Evolutionary conservation across 2,888 invertebrate genomes (phyloP), one percentile per base, ranked within the genome.

Genomic region (Abscondita cerata): DNA sequence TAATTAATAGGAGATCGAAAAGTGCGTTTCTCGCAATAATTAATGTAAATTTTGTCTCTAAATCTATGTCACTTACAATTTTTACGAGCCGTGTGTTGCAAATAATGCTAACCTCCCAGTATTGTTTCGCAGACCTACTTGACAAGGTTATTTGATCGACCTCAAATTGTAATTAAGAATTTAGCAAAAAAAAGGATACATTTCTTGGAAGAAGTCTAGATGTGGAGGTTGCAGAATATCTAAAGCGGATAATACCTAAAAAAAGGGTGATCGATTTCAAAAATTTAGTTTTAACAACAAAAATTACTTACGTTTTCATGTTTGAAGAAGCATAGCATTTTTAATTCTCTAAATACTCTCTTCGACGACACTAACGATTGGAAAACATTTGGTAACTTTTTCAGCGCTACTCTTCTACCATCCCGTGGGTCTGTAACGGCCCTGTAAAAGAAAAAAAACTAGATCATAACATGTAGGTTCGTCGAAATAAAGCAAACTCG

Each of bases 341-440:
- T 95, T 78, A 99, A 89, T 84, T 99, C 99, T 73, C 99, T 89
- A 85, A 98, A 99, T 75, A 98, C 98, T 76, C 99, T 89, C 82
- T 98, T 98, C 81, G 97, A 96, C 77, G 98, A 98, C 77, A 99
- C 96, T 81, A 98, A 88, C 79, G 98, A 98, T 84, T 98, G 98
- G 89, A 99, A 99, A 83, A 99, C 98, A 86, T 98, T 98, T 73
- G 99, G 98, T 87, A 99, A 91, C 86, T 99, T 99, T 86, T 99
- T 99, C 76, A 99, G 89, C 72, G 99, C 99, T 76, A 99, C 98
- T 78, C 98, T 88, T 80, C 96, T 92, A 73, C 98, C 97, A 85
- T 97, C 96, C 75, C 99, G 88, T 18, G 99, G 99, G 86, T 99
- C 99, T 79, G 98, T 98, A 76, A 99, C 98, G 73, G 98, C 96